Percentiles rank a stretch among this genome's conserved stretches.
phyloP scores from a whole-genome alignment of 2,113 vertebrate species.

The Phrynocephalus versicolor region DNA sequence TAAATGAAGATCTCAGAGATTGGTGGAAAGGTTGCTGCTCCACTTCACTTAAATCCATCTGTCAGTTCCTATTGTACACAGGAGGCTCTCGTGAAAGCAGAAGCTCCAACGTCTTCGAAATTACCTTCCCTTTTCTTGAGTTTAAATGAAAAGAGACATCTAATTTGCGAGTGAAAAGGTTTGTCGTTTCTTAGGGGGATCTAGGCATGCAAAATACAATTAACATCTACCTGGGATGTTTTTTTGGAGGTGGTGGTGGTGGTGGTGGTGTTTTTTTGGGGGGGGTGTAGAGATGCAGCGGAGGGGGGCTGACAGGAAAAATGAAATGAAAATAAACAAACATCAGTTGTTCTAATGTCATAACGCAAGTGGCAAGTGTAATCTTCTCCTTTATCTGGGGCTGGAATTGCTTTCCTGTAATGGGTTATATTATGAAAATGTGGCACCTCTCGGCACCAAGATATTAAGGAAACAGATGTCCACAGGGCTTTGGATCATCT shows the following conservation, averaged over 20 bases:
- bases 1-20: slow-evolving; percentile 29
- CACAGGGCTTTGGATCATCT: slow-evolving; percentile 57
- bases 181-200: slow-evolving; percentile 67
- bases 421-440: slow-evolving; percentile 70
- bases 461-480: slow-evolving; percentile 67
- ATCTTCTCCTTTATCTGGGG: slow-evolving; percentile 65
- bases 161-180: slow-evolving; percentile 67
- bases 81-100: slow-evolving; percentile 36
- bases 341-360: slow-evolving; percentile 66
- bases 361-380: slow-evolving; percentile 63
- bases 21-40: slow-evolving; percentile 30
- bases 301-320: slow-evolving; percentile 64
- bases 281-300: slow-evolving; percentile 37
- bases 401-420: slow-evolving; percentile 62
- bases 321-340: slow-evolving; percentile 72
- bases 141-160: slow-evolving; percentile 73
- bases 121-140: slow-evolving; percentile 62
- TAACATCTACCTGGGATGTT: slow-evolving; percentile 54
- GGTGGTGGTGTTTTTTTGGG: neutral
- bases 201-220: slow-evolving; percentile 65
- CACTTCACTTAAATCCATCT: slow-evolving; percentile 50
- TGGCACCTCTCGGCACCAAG: slow-evolving; percentile 46
- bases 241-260: no score
- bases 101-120: slow-evolving; percentile 31
- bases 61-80: slow-evolving; percentile 51